Conservation (phyloP, 2,797 vertebrate genomes). For the Enteromius paludinosus region DNA sequence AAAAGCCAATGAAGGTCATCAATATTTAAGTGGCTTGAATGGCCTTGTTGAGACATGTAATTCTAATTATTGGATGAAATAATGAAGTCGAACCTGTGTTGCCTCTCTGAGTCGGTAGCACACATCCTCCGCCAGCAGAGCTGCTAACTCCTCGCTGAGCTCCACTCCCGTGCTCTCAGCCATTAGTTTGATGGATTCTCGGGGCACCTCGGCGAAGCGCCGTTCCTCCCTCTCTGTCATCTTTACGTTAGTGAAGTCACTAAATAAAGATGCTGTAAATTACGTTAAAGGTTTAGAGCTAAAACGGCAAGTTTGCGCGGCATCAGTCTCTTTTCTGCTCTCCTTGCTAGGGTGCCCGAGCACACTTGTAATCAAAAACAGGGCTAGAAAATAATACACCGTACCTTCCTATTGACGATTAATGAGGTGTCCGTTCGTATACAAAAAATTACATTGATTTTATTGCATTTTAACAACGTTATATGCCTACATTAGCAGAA, state of each 20-base stretch:
- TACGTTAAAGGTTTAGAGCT: background rate
- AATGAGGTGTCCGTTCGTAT: background rate
- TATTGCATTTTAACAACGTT: background rate
- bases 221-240: slow-evolving; percentile 92
- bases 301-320: background rate
- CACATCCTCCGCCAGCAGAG: slow-evolving; percentile 90
- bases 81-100: slow-evolving; percentile 79
- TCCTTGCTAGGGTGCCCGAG: background rate
- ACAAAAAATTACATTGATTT: background rate
- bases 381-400: background rate
- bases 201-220: slow-evolving; percentile 89
- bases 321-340: background rate
- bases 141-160: slow-evolving; percentile 86
- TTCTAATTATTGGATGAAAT: background rate
- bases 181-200: slow-evolving; percentile 89
- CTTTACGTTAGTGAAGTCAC: slow-evolving; percentile 5
- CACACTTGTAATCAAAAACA: background rate
- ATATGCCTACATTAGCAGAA: background rate
- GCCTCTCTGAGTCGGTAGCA: slow-evolving; percentile 92
- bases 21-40: background rate
- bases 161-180: slow-evolving; percentile 88
- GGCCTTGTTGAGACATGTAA: background rate
- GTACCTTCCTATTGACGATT: background rate
- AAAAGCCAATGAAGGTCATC: background rate
- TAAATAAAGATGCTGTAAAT: background rate